Evolutionary conservation across 2,113 vertebrate species (phyloP).

Genomic region (Petaurus breviceps): DNA sequence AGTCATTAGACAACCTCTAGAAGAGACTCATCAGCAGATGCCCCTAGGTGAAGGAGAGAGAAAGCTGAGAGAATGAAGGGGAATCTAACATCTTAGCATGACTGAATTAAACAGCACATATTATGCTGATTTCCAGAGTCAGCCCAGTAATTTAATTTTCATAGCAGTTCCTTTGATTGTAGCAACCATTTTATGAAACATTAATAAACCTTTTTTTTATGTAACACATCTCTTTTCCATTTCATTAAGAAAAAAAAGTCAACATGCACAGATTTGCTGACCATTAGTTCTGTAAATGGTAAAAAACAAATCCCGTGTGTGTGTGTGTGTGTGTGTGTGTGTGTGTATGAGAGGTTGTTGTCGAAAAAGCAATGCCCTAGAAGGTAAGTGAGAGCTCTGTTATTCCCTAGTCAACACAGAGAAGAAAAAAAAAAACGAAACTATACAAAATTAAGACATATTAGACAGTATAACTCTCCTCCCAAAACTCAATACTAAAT

Average conservation of each 20-base stretch:
- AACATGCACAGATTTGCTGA: constrained; percentile 84
- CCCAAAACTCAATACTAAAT: constrained; percentile 61
- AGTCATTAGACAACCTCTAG: constrained; percentile 91
- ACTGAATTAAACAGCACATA: constrained; percentile 90
- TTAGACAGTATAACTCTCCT: constrained; percentile 61
- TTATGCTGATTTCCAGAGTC: constrained; percentile 90
- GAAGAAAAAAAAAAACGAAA: constrained; percentile 77
- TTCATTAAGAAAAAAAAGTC: constrained; percentile 83
- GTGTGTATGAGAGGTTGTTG: constrained; percentile 55
- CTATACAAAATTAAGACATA: constrained; percentile 70
- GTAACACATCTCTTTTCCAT: constrained; percentile 83
- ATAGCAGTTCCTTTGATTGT: constrained; percentile 89
- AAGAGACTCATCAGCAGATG: constrained; percentile 91
- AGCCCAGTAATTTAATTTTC: constrained; percentile 90
- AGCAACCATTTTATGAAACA: constrained; percentile 89
- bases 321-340: background rate
- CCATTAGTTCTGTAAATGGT: constrained; percentile 83
- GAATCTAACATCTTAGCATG: constrained; percentile 89
- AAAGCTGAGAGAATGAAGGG: constrained; percentile 88
- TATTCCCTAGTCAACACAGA: constrained; percentile 73
- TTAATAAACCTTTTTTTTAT: constrained; percentile 87
- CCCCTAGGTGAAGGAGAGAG: constrained; percentile 90
- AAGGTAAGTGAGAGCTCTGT: constrained; percentile 53
- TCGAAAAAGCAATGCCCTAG: constrained; percentile 69
- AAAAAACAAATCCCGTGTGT: constrained; percentile 72